A percentile compares a stretch with the other conserved stretches of the same genome.
Evolutionary conservation across 2,113 vertebrate genomes (phyloP).

Genomic region (Cryptotis parvus): DNA sequence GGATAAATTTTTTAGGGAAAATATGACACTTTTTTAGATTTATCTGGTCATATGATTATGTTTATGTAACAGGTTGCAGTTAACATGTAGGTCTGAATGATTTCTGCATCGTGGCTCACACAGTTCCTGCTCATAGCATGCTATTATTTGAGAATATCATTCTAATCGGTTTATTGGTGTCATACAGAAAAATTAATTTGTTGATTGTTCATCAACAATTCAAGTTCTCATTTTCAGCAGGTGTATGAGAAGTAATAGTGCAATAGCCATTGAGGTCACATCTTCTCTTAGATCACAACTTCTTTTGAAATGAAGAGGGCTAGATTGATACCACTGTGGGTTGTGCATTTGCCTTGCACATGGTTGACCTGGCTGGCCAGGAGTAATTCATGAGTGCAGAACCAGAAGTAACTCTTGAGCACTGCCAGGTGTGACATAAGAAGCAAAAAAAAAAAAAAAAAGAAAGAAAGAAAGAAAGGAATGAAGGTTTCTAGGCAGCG

Average conservation of each 20-base stretch:
- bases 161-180: constrained; percentile 49
- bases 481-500: too few species aligned
- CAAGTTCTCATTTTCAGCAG: constrained; percentile 23
- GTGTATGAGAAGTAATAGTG: not conserved
- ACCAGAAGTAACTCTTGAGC: too few species aligned
- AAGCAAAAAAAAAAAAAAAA: too few species aligned
- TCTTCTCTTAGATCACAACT: not conserved
- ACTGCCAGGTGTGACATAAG: too few species aligned
- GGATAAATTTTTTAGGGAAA: not conserved
- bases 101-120: not conserved
- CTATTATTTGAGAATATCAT: constrained; percentile 37
- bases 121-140: not conserved
- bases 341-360: too few species aligned
- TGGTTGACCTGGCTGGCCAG: too few species aligned
- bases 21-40: not conserved
- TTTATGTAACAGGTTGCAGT: not conserved
- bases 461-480: too few species aligned
- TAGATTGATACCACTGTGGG: too few species aligned
- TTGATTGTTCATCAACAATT: not conserved
- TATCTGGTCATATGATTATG: not conserved
- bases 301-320: constrained; percentile 47
- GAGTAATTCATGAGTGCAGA: too few species aligned
- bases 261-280: not conserved
- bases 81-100: not conserved
- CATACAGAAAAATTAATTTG: constrained; percentile 35